A percentile compares a stretch with the other conserved stretches of the same genome.
These are phyloP conservation scores for Potorous gilbertii DNA, from an alignment of 2,797 vertebrate species.

Conservation along the genomic window DNA sequence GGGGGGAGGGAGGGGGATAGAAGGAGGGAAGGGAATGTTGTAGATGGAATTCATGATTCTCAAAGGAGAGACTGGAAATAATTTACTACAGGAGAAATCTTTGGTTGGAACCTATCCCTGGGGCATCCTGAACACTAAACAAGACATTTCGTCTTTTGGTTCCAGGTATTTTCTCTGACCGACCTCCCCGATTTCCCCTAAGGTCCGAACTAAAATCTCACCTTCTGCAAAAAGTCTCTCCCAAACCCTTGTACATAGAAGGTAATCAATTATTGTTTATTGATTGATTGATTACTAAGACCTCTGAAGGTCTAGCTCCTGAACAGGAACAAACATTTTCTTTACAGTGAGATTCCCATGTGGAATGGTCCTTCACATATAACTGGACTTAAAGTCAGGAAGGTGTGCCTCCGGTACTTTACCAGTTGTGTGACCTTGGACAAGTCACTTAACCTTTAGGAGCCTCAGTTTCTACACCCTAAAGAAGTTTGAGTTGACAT, in stretches of 20 bases:
- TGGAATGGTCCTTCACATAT: not conserved
- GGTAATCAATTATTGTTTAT: not conserved
- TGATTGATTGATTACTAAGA: not conserved
- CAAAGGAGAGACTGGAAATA: not conserved
- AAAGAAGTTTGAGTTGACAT: too few relatives aligned
- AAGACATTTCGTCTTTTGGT: not conserved
- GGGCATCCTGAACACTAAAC: accelerated
- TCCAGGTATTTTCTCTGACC: not conserved
- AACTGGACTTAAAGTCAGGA: not conserved
- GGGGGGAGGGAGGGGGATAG: too few relatives aligned
- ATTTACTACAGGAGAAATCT: not conserved
- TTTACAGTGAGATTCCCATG: not conserved
- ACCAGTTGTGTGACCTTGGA: too few relatives aligned
- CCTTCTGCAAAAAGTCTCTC: not conserved
- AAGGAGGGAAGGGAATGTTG: not conserved
- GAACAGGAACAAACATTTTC: not conserved
- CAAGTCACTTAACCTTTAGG: too few relatives aligned
- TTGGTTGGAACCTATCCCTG: not conserved
- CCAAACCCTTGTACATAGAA: not conserved
- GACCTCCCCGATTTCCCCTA: not conserved
- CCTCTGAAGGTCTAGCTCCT: not conserved
- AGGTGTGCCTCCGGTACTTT: too few relatives aligned
- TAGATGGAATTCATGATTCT: not conserved
- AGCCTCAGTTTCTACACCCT: too few relatives aligned
- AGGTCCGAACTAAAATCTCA: not conserved